Conservation (phyloP, 2,797 vertebrate species). For the Tapirus indicus region DNA sequence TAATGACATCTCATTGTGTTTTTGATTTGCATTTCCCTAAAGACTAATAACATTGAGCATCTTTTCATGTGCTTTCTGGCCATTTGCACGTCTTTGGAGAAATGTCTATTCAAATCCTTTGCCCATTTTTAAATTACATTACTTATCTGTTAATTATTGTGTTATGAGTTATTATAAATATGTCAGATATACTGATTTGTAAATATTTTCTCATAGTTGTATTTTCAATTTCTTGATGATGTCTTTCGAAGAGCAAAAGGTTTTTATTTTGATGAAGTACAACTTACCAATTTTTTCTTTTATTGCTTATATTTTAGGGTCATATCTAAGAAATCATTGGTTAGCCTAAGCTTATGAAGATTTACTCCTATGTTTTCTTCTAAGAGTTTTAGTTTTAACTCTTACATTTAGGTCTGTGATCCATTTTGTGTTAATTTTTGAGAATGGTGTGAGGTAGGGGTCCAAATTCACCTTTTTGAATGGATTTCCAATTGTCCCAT, state of each 20-base stretch:
- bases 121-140: neutral
- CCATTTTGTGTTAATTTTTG: neutral
- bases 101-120: neutral
- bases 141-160: neutral
- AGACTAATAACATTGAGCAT: neutral
- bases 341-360: neutral
- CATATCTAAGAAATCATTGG: neutral
- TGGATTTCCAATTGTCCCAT: neutral
- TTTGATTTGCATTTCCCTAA: slow-evolving; percentile 7
- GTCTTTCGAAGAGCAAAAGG: neutral
- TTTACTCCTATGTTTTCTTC: neutral
- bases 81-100: neutral
- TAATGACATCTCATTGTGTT: neutral
- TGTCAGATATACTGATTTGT: neutral
- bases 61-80: neutral
- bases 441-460: neutral
- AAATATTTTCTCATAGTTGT: neutral
- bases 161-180: neutral
- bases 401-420: neutral
- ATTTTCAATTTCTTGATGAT: neutral
- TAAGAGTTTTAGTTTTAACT: neutral
- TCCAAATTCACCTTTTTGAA: neutral
- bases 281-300: neutral
- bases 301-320: neutral
- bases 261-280: neutral